Evolutionary conservation across 2,797 vertebrate species (phyloP), one percentile per base, ranked within the genome.

Genomic region (Crossoptilon crossoptilon): DNA sequence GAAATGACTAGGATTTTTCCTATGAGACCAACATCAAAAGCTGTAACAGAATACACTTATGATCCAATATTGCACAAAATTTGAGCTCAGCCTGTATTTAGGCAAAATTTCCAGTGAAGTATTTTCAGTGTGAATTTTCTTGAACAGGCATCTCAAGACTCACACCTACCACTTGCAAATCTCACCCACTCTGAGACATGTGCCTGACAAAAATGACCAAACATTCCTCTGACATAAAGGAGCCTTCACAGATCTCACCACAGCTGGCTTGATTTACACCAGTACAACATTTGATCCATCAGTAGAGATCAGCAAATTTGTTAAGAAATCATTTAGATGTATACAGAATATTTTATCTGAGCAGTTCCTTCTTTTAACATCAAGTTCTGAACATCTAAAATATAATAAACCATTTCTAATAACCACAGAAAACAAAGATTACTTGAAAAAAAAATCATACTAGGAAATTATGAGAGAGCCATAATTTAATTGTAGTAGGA

Each of bases 1-100:
- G 94, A 97, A 90, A 94, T 41, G 48, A 88, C 71, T 81, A 43
- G 79, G 89, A 96, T 81, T 94, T 93, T 95, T 74, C 94, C 95
- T 73, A 26, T 4, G 88, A 88, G 85, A 83, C 59, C 31, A 77
- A 74, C 49, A 81, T 94, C 90, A 95, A 94, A 97, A 94, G 76
- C 43, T 87, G 84, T 84, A 94, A 94, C 76, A 81, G 66, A 95
- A 95, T 95, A 94, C n/a, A 74, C 80, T 82, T 91, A 73, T 48
- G 33, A 73, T 91, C 70, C 85, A 79, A 93, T 63, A 87, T 80
- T 88, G 73, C 76, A 91, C 78, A 94, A 93, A 94, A 96, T 88
- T 91, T 93, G 41, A 44, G 18, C 41, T 90, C 49, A 87, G 26
- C 31, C 39, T 79, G 41, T 67, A 39, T 79, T 88, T 70, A 80